Evolutionary conservation across 2,797 vertebrate genomes (phyloP), one percentile per base, ranked within the genome.

Genomic region (Bucorvus abyssinicus): DNA sequence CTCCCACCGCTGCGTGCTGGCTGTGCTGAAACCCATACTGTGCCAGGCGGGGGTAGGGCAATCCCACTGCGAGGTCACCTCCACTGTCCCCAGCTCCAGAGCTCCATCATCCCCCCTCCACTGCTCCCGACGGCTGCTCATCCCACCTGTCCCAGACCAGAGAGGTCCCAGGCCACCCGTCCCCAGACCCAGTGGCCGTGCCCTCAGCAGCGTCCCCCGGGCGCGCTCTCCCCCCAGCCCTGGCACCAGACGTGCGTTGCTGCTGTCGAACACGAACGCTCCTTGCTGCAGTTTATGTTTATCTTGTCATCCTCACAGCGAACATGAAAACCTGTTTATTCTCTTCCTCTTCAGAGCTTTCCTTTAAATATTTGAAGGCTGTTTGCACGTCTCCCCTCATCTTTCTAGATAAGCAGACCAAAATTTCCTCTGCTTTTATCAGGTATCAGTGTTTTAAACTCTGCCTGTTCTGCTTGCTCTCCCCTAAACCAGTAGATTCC

Each of bases 261-360:
- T 79, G 75, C 73, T 83, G 93, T 91, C 1, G 27, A 94, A 94
- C 94, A 92, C 2, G 84, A 92, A 6, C 0, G 44, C 79, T 89
- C 64, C 84, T 70, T 57, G 91, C 91, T 91, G 94, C 95, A 60
- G 93, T 81, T 93, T 84, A 45, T 77, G 91, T 94, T 94, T 91
- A 27, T 36, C 95, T 96, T 96, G 96, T 95, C 95, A 93, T 89
- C 91, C 91, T 94, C 93, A 14, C 0, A 80, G 94, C 4, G 14
- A 91, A 91, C 95, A 94, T 75, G 94, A 95, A 94, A 95, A 96
- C 87, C 91, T 95, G 87, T 89, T 96, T 96, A 87, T 93, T 87
- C 91, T 52, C 82, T 67, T 47, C 89, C 78, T 87, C 91, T 83
- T 63, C 87, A 60, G 84, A 85, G 93, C 90, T 86, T 42, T 36